phyloP scores from a whole-genome alignment of 2,113 vertebrate genomes.

The Platichthys flesus region DNA sequence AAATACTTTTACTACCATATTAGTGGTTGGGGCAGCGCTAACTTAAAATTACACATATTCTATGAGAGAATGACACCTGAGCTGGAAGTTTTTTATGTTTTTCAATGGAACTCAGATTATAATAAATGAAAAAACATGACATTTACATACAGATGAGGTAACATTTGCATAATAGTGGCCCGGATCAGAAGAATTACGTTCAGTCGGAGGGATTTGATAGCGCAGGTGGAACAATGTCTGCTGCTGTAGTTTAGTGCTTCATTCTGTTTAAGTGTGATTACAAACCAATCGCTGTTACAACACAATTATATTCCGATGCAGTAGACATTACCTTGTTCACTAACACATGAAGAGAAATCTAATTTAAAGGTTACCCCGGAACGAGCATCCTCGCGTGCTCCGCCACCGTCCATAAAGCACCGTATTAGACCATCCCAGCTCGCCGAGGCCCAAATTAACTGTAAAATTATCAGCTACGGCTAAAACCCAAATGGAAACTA shows the following conservation, averaged over 20 bases:
- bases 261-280: conserved; percentile 56
- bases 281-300: conserved; percentile 38
- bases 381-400: background rate
- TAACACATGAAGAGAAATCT: conserved; percentile 19
- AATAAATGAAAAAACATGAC: conserved; percentile 35
- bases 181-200: conserved; percentile 51
- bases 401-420: conserved; percentile 12
- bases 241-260: conserved; percentile 22
- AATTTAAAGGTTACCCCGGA: conserved; percentile 33
- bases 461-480: conserved; percentile 48
- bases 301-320: conserved; percentile 38
- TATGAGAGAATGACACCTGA: conserved; percentile 22
- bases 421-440: conserved; percentile 22
- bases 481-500: conserved; percentile 46
- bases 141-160: conserved; percentile 66
- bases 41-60: conserved; percentile 20
- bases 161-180: conserved; percentile 65
- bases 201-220: conserved; percentile 45
- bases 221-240: conserved; percentile 53
- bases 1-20: conserved; percentile 17
- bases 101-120: conserved; percentile 33
- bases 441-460: conserved; percentile 47
- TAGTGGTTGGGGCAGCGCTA: conserved; percentile 20
- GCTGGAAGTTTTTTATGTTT: conserved; percentile 22
- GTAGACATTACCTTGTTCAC: conserved; percentile 25